Evolutionary conservation across 2,888 invertebrate species (phyloP).

Genomic region (Blomia tropicalis): DNA sequence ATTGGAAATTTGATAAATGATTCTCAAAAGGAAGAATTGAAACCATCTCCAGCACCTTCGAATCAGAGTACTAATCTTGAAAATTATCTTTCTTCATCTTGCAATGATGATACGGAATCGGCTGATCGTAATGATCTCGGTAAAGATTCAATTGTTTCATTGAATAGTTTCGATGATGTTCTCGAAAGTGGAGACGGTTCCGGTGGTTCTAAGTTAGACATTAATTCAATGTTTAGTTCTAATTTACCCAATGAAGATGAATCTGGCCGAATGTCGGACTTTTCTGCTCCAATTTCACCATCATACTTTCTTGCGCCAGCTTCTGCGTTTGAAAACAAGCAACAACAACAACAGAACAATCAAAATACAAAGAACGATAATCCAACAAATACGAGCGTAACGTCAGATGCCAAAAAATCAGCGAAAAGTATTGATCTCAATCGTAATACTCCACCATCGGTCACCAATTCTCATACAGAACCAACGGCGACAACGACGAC

Average conservation of each 20-base stretch:
- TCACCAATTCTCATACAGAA: background rate
- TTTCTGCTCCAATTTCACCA: slow-evolving; percentile 2
- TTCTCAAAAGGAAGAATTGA: no score
- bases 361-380: background rate
- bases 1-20: background rate
- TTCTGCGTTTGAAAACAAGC: slow-evolving; percentile 7
- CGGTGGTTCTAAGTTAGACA: background rate
- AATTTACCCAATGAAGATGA: background rate
- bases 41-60: background rate
- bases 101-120: background rate
- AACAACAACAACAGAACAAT: background rate
- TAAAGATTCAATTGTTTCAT: background rate
- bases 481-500: background rate
- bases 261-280: background rate
- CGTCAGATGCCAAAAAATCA: background rate
- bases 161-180: background rate
- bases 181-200: background rate
- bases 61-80: background rate
- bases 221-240: no score
- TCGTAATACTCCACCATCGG: background rate
- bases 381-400: background rate
- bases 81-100: background rate
- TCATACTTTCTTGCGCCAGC: slow-evolving; percentile 14
- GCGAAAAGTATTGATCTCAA: background rate
- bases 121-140: background rate